Base-by-base conservation (phyloP, 2,888 invertebrate species). In the Azorinus chamasolen region DNA sequence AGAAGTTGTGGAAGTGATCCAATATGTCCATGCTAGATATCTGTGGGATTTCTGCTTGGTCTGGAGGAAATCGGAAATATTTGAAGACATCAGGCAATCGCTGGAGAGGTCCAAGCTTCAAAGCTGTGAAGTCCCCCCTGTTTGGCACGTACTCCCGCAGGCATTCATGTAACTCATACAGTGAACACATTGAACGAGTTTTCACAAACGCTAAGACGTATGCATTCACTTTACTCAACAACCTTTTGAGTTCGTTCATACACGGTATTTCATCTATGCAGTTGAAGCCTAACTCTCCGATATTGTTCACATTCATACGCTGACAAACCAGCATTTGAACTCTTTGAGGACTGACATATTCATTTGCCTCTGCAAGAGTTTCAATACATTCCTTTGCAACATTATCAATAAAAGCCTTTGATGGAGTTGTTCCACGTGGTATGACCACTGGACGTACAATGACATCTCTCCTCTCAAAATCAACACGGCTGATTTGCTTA, bases 71-170 rank as follows among this genome's bases (percentile, higher is more conserved):
- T 55, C 89, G 88, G 83, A 92, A 92, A 76, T 84, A 74, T 32
- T 89, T 83, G 54, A 83, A 90, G 14, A 92, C 84, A 2, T 88
- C 58, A 0, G 92, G 91, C 59, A 90, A 84, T 27, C 88, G 79
- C 46, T 88, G 87, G n/a, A 92, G 64, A 0, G 92, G 92, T 1
- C 92, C 92, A 2, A 91, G 66, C 27, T 87, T 87, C 53, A 92
- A 64, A 4, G 76, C 59, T 5, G 85, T 85, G 79, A 92, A 92
- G 14, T 83, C 84, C 8, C 80, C 79, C 8, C 78, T 78, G 22
- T 80, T 79, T 22, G 83, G 72, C 16, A 80, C 84, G 62, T 86
- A 91, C 18, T 90, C 90, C 16, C 77, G 51, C 53, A 91, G 63
- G 45, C 84, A 78, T 54, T 89, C 85, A 12, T 73, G 69, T 12